Evolutionary conservation across 2,797 vertebrate species (phyloP).

Genomic region (Vipera ursinii): DNA sequence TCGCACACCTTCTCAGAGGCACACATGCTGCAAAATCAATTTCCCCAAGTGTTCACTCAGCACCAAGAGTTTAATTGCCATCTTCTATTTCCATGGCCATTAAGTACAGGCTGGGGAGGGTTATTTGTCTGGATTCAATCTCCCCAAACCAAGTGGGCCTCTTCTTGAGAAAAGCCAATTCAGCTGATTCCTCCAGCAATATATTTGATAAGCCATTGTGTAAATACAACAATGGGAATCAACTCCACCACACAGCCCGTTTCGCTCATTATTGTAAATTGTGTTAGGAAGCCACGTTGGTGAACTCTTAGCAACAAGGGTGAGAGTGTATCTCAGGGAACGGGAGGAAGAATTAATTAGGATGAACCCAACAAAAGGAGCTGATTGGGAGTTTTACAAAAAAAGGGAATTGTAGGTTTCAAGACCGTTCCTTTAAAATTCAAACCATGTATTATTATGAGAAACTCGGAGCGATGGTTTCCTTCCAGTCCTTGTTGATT

Average conservation of each 20-base stretch:
- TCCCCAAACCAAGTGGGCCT: not conserved
- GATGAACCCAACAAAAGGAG: not conserved
- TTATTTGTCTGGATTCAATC: constrained; percentile 4
- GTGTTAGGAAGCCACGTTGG: not conserved
- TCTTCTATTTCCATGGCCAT: constrained; percentile 27
- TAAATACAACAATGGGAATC: constrained; percentile 24
- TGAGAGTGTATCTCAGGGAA: not conserved
- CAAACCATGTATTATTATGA: not conserved
- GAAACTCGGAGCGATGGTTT: not conserved
- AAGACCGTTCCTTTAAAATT: not conserved
- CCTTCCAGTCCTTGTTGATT: not conserved
- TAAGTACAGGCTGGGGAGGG: not conserved
- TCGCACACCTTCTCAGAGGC: not conserved
- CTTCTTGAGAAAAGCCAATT: not conserved
- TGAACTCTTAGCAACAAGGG: not conserved
- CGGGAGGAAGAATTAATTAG: not conserved
- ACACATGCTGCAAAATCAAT: not conserved
- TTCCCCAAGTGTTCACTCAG: constrained; percentile 4
- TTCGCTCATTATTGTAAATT: not conserved
- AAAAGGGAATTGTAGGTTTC: not conserved
- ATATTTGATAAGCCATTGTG: constrained; percentile 25
- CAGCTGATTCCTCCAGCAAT: constrained; percentile 26
- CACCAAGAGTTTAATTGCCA: constrained; percentile 18
- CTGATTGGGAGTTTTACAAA: not conserved
- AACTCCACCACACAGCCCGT: not conserved